Percentiles rank a stretch among this genome's conserved stretches.
Conservation (phyloP, 2,797 vertebrate genomes). For the Mus caroli region DNA sequence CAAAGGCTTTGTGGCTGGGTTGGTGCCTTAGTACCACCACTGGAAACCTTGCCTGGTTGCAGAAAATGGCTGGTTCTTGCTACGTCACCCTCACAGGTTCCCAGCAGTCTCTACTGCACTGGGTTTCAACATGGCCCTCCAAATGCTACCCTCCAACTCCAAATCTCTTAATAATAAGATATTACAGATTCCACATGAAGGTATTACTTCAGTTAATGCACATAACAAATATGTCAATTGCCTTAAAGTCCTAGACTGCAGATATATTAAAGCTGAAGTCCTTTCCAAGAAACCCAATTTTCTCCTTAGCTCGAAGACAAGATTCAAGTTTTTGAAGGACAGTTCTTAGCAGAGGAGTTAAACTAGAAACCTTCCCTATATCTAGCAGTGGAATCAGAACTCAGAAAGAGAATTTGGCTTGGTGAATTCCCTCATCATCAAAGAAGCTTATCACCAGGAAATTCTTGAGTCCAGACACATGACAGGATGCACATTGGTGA, state of each 20-base stretch:
- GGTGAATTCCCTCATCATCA: neutral
- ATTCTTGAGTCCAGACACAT: neutral
- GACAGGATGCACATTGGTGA: neutral
- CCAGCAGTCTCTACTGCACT: neutral
- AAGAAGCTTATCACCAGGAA: neutral
- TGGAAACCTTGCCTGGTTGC: neutral
- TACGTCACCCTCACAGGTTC: neutral
- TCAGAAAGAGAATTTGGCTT: neutral
- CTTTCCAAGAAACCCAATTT: neutral
- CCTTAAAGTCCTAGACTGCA: constrained; percentile 3
- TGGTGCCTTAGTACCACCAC: neutral
- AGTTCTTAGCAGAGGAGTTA: neutral
- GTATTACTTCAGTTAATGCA: constrained; percentile 24
- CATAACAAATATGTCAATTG: neutral
- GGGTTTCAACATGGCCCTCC: neutral
- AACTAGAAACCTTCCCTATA: neutral
- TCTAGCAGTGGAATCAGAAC: neutral
- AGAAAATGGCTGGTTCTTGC: neutral
- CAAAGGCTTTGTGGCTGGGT: neutral
- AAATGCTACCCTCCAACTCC: neutral
- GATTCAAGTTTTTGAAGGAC: constrained; percentile 25
- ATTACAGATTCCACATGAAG: neutral
- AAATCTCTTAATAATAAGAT: constrained; percentile 54
- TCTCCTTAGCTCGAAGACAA: constrained; percentile 3
- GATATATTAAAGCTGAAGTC: neutral